These are phyloP conservation scores for Ophonus ardosiacus DNA, from an alignment of 2,888 invertebrate species.

Conservation along the genomic window DNA sequence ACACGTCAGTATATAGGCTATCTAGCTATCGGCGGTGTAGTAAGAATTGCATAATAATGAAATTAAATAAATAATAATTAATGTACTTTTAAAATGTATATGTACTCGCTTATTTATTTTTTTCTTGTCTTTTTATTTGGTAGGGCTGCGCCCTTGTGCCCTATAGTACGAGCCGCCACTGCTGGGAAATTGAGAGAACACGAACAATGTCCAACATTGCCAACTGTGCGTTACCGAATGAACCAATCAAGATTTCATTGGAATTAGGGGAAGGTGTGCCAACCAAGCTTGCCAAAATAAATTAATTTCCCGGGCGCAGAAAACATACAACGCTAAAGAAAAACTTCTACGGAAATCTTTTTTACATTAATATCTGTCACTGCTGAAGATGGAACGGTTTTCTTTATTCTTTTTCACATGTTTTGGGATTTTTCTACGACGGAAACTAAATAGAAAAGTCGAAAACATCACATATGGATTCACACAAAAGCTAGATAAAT, in stretches of 20 bases:
- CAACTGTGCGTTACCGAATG: constrained; percentile 28
- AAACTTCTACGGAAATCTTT: constrained; percentile 47
- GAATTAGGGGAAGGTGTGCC: constrained; percentile 42
- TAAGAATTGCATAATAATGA: no score
- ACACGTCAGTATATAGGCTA: no score
- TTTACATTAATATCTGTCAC: constrained; percentile 57
- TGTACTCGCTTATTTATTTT: no score
- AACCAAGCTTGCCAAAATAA: constrained; percentile 53
- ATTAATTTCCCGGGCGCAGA: constrained; percentile 40
- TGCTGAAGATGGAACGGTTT: constrained; percentile 51
- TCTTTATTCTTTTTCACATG: constrained; percentile 47
- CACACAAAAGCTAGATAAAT: background rate
- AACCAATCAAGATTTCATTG: constrained; percentile 10
- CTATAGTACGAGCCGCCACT: no score
- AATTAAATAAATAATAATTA: no score
- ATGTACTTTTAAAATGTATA: no score
- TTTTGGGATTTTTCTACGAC: background rate
- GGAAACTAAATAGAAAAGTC: background rate
- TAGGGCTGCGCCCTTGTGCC: no score
- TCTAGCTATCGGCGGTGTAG: no score
- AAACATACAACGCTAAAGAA: constrained; percentile 18
- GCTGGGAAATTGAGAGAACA: background rate
- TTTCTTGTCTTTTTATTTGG: no score
- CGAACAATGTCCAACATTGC: constrained; percentile 21
- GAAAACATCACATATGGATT: background rate